A percentile compares a stretch with the other conserved stretches of the same genome.
These are phyloP conservation scores for Neotragus moschatus DNA, from an alignment of 2,113 vertebrate species.

Conservation along the genomic window DNA sequence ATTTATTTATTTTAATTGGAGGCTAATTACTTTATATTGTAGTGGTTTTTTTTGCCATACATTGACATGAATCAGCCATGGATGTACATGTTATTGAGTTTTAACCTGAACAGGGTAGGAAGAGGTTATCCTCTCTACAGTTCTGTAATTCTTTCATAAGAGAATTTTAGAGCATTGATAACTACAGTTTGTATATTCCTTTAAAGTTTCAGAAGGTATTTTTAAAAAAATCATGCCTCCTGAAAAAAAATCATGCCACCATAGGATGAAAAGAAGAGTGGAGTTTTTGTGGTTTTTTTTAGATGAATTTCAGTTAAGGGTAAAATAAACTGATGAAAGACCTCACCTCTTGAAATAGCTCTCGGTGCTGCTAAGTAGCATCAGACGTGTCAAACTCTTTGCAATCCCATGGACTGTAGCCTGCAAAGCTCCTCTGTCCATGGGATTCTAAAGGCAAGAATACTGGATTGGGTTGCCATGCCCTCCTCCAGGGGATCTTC, in stretches of 20 bases:
- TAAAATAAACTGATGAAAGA: not conserved
- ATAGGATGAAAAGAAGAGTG: not conserved
- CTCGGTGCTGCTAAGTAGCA: not conserved
- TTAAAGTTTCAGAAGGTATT: not conserved
- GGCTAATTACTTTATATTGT: not conserved
- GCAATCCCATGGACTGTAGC: not conserved
- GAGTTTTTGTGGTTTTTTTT: not conserved
- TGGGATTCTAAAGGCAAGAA: not conserved
- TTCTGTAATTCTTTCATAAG: not conserved
- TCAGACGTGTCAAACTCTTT: not conserved
- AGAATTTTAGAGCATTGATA: not conserved
- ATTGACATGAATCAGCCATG: not conserved
- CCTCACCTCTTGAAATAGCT: not conserved
- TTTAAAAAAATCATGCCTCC: not conserved
- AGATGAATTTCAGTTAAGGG: not conserved
- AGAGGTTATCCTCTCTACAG: not conserved
- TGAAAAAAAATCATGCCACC: not conserved
- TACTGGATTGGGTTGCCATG: not conserved
- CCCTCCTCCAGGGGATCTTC: not conserved
- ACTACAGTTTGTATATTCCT: not conserved
- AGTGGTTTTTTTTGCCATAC: not conserved
- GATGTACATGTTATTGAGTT: not conserved
- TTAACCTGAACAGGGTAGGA: not conserved
- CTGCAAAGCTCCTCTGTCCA: not conserved
- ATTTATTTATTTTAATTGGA: not conserved